Evolutionary conservation across 2,113 vertebrate genomes (phyloP), one percentile per base, ranked within the genome.

Genomic region (Barbus barbus): DNA sequence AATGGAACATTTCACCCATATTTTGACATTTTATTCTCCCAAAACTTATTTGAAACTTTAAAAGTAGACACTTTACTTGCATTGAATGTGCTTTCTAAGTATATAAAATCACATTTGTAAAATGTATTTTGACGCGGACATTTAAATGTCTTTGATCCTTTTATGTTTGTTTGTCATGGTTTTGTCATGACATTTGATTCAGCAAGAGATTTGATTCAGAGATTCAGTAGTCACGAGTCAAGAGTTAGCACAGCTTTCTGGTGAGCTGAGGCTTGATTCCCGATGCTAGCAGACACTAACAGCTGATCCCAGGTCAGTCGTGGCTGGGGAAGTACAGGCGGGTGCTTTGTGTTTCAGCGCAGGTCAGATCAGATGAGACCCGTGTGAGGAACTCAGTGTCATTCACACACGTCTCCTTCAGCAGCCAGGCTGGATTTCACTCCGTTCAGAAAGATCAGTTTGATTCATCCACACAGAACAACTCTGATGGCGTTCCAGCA

Each of bases 301-400:
- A 3, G 12, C 20, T 58, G 51, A 56, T 22, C 51, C 20, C 51
- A 53, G 48, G 16, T 18, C 48, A 20, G 51, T 8, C 6, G 48
- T 24, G 20, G 13, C 11, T 38, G 51, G 51, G 48, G 51, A 77
- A 77, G 51, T 58, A 16, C 31, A 36, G 75, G 9, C 31, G n/a
- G 20, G 22, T 16, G 51, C 31, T 77, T 38, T 53, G 73, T 31
- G 73, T 51, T 46, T 73, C 44, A 8, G 31, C 31, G 0, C 26
- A 5, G 53, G 24, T 44, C 44, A 48, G 44, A 46, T 86, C 84
- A 82, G 61, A 36, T 86, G 81, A 75, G 12, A 69, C 58, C 24
- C 80, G 3, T 22, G 4, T 61, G 44, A 77, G 82, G 85, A 86
- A 84, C 77, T 81, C 11, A 8, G 4, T 44, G 69, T 41, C 38